Evolutionary conservation across 2,797 vertebrate genomes (phyloP).

Genomic region (Phataginus tetradactyla): DNA sequence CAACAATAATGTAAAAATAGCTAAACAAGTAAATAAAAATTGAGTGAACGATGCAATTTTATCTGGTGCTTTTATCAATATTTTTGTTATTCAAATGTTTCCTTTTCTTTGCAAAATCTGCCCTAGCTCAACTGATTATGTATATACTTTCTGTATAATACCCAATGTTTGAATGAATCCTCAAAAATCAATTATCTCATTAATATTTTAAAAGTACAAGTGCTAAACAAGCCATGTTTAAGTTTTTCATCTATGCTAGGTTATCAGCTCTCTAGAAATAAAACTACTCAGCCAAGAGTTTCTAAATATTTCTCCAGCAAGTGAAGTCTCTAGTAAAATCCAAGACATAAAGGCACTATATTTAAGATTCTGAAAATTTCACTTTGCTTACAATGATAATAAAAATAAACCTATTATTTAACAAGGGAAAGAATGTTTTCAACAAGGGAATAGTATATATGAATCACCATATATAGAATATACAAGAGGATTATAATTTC

Average conservation of each 20-base stretch:
- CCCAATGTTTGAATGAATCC: neutral
- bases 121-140: neutral
- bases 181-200: conserved; percentile 32
- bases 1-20: neutral
- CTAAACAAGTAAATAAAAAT: neutral
- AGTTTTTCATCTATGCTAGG: neutral
- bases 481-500: neutral
- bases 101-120: neutral
- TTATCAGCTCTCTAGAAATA: conserved; percentile 41
- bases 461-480: neutral
- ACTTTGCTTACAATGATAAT: conserved; percentile 25
- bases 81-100: neutral
- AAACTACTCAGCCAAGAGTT: neutral
- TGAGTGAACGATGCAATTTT: neutral
- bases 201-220: conserved; percentile 52
- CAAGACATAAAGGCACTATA: neutral
- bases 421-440: neutral
- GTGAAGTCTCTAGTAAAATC: neutral
- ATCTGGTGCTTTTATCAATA: neutral
- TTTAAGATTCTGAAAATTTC: neutral
- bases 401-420: neutral
- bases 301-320: conserved; percentile 5
- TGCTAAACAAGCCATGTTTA: conserved; percentile 5
- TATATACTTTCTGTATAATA: neutral
- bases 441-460: neutral